These are phyloP conservation scores for Eupithecia vulgata DNA, from an alignment of 2,888 invertebrate genomes.

Conservation along the genomic window DNA sequence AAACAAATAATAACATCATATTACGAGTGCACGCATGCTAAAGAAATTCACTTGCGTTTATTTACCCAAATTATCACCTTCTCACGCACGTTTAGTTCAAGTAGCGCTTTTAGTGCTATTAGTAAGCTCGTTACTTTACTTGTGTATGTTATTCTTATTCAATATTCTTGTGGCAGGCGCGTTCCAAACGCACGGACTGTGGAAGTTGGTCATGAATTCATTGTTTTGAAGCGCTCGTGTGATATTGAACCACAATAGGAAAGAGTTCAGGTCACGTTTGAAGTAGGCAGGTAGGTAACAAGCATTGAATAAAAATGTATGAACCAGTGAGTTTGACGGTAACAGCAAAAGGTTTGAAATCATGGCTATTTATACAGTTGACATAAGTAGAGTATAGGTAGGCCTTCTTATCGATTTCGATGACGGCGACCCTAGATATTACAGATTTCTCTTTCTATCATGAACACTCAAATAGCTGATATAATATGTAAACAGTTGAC, in stretches of 20 bases:
- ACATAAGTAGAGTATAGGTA: too few relatives aligned
- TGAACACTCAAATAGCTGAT: too few relatives aligned
- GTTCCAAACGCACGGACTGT: constrained; percentile 67
- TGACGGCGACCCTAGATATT: too few relatives aligned
- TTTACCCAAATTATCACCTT: constrained; percentile 12
- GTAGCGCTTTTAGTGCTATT: constrained; percentile 33
- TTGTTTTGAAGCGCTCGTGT: constrained; percentile 77
- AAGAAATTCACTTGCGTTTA: constrained; percentile 6
- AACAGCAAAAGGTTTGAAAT: background rate
- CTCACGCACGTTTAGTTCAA: constrained; percentile 37
- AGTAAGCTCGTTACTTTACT: constrained; percentile 42
- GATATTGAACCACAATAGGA: constrained; percentile 79
- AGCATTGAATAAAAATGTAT: constrained; percentile 5
- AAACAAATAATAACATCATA: background rate
- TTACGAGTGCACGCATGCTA: background rate
- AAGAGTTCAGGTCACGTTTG: constrained; percentile 80
- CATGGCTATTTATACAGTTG: background rate
- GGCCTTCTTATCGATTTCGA: too few relatives aligned
- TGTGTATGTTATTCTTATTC: constrained; percentile 52
- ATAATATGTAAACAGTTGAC: background rate
- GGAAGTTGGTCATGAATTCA: constrained; percentile 79
- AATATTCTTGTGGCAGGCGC: constrained; percentile 65
- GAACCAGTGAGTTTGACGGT: background rate
- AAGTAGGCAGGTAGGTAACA: constrained; percentile 34
- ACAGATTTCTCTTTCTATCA: too few relatives aligned